Evolutionary conservation across 2,113 vertebrate species (phyloP), one percentile per base, ranked within the genome.

Genomic region (Perca schrenkii): DNA sequence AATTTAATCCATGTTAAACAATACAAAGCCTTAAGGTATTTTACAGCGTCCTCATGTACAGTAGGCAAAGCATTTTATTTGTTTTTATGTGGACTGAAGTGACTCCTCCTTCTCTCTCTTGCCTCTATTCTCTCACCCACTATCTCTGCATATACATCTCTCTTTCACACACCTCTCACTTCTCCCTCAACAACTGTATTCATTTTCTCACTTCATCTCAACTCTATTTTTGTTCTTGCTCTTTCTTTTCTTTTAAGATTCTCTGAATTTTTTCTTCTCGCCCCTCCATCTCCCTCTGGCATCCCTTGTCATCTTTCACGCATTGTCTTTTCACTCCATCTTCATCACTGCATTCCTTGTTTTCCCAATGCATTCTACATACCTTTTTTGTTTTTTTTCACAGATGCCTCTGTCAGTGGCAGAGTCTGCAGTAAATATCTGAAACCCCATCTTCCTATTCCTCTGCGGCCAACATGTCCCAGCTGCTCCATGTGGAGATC

Each of bases 401-500:
- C 95, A 98, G 98, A 98, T 98, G 97, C 93, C 93, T 95, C 91
- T 93, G 83, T 70, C 86, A 77, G 88, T 81, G 94, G 94, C 91
- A 50, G 80, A 86, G 64, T 92, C 92, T 92, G 90, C 92, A 82
- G 91, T 96, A 94, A 96, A 93, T 93, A 93, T 89, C 94, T 95
- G 92, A 95, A 94, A 72, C 86, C 74, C 47, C 89, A 84, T 83
- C 87, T 69, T 90, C 86, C 76, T 84, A 80, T 65, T 75, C 79
- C 66, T 77, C 89, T 22, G 93, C 82, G 57, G 85, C 87, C 95
- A 91, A 86, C 96, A 99, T 99, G 98, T 97, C 98, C 83, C 98
- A 99, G 96, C 96, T 97, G 96, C 96, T 99, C 94, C 98, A 99
- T 93, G 96, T 99, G 92, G 98, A 99, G 95, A 99, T 99, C 92